Conservation (phyloP, 2,888 invertebrate species). For the Rhogogaster chlorosoma region DNA sequence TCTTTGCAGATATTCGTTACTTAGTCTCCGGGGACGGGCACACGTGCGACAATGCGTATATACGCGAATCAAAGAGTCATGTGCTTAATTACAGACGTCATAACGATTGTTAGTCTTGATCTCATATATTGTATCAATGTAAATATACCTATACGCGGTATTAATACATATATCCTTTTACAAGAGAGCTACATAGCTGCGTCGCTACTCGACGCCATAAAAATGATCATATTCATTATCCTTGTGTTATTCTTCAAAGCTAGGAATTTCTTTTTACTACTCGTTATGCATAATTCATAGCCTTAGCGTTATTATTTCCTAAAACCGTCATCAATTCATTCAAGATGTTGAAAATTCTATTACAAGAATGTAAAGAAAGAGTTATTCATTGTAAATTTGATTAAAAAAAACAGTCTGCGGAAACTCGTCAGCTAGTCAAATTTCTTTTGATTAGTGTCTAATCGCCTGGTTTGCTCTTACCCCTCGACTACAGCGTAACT, state of each 20-base stretch:
- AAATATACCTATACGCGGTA: background rate
- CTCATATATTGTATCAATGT: background rate
- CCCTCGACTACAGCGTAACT: background rate
- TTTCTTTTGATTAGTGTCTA: background rate
- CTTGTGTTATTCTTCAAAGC: background rate
- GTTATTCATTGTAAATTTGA: background rate
- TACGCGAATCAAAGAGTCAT: slow-evolving; percentile 10
- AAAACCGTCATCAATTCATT: background rate
- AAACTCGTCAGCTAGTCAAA: background rate
- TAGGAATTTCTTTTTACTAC: background rate
- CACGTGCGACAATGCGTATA: background rate
- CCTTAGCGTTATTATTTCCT: background rate
- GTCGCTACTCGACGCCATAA: background rate
- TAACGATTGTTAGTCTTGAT: background rate
- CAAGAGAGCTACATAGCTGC: background rate
- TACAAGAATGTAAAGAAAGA: background rate
- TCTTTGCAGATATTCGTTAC: background rate
- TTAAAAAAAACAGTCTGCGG: too few species aligned
- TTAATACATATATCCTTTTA: background rate
- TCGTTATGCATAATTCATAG: background rate
- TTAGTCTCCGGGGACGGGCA: background rate
- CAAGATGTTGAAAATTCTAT: background rate
- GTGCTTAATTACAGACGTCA: background rate
- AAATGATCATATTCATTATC: background rate
- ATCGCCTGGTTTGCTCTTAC: background rate